Conservation (phyloP, 1,140 invertebrate species). For the Ips nitidus region DNA sequence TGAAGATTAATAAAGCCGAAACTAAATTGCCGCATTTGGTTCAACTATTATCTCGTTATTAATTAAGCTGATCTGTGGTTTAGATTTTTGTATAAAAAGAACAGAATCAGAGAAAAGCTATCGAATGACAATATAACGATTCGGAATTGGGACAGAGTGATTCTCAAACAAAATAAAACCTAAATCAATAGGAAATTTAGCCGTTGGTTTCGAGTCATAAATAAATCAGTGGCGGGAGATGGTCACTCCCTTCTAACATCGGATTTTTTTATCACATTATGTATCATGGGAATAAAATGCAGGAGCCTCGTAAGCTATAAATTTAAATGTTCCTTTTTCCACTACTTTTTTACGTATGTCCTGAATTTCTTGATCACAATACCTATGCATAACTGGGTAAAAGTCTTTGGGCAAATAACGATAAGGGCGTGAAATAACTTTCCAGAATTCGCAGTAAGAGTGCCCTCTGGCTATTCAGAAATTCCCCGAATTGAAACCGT, state of each 20-base stretch:
- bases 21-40: slow-evolving; percentile 16
- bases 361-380: too few species aligned
- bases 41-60: slow-evolving; percentile 9
- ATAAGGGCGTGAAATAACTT: too few species aligned
- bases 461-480: too few species aligned
- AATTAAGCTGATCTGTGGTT: background rate
- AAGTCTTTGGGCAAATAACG: too few species aligned
- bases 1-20: slow-evolving; percentile 21
- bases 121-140: slow-evolving; percentile 1
- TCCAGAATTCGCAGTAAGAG: too few species aligned
- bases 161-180: slow-evolving; percentile 17
- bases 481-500: too few species aligned
- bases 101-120: background rate
- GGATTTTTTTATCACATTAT: slow-evolving; percentile 16
- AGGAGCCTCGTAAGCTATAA: slow-evolving; percentile 12
- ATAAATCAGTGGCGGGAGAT: slow-evolving; percentile 22
- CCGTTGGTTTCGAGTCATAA: slow-evolving; percentile 13
- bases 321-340: slow-evolving; percentile 12
- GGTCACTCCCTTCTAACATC: slow-evolving; percentile 8
- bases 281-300: slow-evolving; percentile 20
- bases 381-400: too few species aligned
- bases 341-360: slow-evolving; percentile 9
- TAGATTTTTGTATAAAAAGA: too few species aligned
- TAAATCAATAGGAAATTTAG: slow-evolving; percentile 22
- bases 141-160: slow-evolving; percentile 9